A percentile compares a stretch with the other conserved stretches of the same genome.
These are phyloP conservation scores for human (Homo sapiens) DNA, from an alignment of 2,113 vertebrate genomes.

Conservation along the genomic window DNA sequence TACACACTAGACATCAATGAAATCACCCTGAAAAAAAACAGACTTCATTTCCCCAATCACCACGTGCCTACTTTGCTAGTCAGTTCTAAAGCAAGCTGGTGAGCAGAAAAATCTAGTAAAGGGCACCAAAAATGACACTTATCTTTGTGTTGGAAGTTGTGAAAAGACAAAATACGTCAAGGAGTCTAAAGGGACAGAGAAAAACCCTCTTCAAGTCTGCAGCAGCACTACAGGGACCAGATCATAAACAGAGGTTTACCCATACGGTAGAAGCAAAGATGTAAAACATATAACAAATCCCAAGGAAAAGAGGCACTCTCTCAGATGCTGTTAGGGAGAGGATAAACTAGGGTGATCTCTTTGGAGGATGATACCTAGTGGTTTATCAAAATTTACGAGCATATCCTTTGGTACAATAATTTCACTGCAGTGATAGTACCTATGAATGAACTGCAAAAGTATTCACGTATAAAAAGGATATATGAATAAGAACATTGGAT, in stretches of 20 bases:
- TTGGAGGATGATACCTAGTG: not conserved
- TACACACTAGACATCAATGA: not conserved
- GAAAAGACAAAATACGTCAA: not conserved
- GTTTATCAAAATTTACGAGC: not conserved
- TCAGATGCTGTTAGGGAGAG: not conserved
- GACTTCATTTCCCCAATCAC: not conserved
- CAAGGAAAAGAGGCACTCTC: not conserved
- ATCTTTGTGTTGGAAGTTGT: not conserved
- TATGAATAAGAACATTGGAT: not conserved
- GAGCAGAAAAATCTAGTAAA: not conserved
- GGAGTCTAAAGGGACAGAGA: not conserved
- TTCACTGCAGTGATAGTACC: not conserved
- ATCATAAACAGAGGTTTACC: not conserved
- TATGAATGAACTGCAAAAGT: not conserved
- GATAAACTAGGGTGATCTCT: not conserved
- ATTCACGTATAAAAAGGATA: not conserved
- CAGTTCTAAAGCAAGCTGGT: not conserved
- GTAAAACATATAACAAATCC: accelerated
- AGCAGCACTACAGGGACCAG: accelerated
- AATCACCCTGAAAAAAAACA: slow-evolving; percentile 22
- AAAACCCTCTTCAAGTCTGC: not conserved
- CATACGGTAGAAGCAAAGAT: not conserved
- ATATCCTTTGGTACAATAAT: not conserved
- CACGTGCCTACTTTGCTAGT: not conserved
- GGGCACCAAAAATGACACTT: not conserved